These are phyloP conservation scores for Connochaetes taurinus DNA, from an alignment of 2,113 vertebrate species.

Conservation along the genomic window DNA sequence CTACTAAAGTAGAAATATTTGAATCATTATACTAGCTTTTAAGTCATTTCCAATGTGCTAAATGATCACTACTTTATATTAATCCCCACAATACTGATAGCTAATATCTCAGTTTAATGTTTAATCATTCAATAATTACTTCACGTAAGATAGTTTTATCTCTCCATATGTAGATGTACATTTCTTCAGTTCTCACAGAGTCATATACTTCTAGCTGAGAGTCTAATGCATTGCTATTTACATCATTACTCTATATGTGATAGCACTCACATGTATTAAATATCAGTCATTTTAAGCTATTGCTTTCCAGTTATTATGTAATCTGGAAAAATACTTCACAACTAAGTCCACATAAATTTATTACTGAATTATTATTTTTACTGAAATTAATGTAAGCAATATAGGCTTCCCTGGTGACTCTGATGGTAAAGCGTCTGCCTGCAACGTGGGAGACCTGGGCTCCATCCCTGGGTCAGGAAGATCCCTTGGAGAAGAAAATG, in stretches of 20 bases:
- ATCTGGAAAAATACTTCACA: not conserved
- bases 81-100: not conserved
- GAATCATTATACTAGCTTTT: not conserved
- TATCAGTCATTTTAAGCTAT: not conserved
- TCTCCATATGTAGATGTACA: not conserved
- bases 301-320: not conserved
- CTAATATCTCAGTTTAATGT: not conserved
- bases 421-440: rapidly evolving
- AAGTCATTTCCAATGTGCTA: not conserved
- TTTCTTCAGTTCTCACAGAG: not conserved
- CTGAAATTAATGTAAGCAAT: not conserved
- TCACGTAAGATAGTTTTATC: not conserved
- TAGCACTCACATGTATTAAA: not conserved
- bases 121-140: not conserved
- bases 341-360: not conserved
- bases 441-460: rapidly evolving
- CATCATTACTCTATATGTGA: not conserved
- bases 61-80: not conserved
- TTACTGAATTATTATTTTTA: not conserved
- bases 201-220: not conserved
- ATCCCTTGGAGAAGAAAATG: not conserved
- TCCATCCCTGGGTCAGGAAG: rapidly evolving
- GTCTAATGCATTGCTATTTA: not conserved
- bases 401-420: not conserved
- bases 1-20: not conserved